phyloP scores from a whole-genome alignment of 2,888 invertebrate genomes.

The Drosophila kanekoi region DNA sequence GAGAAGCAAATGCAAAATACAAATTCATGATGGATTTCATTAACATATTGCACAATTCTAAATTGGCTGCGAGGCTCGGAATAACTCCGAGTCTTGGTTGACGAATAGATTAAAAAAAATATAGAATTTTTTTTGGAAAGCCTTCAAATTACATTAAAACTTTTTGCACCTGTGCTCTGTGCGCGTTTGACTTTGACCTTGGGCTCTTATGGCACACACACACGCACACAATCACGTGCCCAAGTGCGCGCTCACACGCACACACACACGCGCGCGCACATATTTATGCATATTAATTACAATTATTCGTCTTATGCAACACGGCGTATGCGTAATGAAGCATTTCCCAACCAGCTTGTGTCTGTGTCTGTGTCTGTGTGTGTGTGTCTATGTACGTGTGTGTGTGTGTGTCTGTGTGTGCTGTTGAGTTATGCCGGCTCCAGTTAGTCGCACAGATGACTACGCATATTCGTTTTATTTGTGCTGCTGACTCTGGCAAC shows the following conservation, averaged over 20 bases:
- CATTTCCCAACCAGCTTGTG: conserved; percentile 4
- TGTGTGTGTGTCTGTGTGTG: conserved; percentile 14
- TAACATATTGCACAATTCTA: too few relatives aligned
- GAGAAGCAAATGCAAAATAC: too few relatives aligned
- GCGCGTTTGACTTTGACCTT: conserved; percentile 27
- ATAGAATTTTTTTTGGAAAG: not conserved
- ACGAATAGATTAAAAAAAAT: not conserved
- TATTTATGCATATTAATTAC: conserved; percentile 23
- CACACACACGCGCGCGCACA: not conserved
- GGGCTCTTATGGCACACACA: not conserved
- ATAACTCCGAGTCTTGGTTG: not conserved
- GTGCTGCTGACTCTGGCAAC: conserved; percentile 23
- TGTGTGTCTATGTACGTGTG: not conserved
- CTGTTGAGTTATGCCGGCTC: conserved; percentile 72
- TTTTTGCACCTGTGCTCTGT: conserved; percentile 10
- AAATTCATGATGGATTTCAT: too few relatives aligned
- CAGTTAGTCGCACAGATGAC: conserved; percentile 78
- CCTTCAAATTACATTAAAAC: not conserved
- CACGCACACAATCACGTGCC: not conserved
- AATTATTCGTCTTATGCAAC: conserved; percentile 48
- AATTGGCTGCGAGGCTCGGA: too few relatives aligned
- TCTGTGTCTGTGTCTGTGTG: not conserved
- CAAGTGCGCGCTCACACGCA: not conserved
- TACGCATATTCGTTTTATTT: conserved; percentile 61
- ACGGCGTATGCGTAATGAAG: conserved; percentile 58